Percentiles rank a stretch among this genome's conserved stretches.
Evolutionary conservation across 2,113 vertebrate genomes (phyloP).

Genomic region (Colistium nudipinnis): DNA sequence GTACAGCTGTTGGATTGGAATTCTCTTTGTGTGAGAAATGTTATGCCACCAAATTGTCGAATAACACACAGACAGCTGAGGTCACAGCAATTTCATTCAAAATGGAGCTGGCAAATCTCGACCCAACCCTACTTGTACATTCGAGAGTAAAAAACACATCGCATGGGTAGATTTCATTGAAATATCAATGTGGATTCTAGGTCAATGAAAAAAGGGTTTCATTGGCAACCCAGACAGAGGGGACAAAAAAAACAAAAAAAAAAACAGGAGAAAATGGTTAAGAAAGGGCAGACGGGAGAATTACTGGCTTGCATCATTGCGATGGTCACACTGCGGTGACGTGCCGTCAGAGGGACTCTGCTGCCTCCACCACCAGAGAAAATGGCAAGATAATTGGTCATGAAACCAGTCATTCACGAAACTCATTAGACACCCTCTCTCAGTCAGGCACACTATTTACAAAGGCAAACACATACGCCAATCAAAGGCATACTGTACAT

Average conservation of each 20-base stretch:
- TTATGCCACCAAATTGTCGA: not conserved
- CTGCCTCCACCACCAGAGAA: constrained; percentile 12
- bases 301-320: constrained; percentile 53
- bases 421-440: constrained; percentile 43
- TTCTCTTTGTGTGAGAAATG: not conserved
- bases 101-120: not conserved
- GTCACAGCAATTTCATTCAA: not conserved
- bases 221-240: constrained; percentile 3
- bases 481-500: constrained; percentile 72
- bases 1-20: not conserved
- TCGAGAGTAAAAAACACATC: constrained; percentile 14
- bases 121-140: constrained; percentile 7
- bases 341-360: constrained; percentile 24
- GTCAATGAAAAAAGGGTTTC: constrained; percentile 4
- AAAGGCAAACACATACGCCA: constrained; percentile 71
- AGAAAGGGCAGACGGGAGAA: constrained; percentile 10
- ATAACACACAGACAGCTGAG: not conserved
- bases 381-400: constrained; percentile 61
- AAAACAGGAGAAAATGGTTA: not conserved
- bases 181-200: constrained; percentile 10
- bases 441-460: constrained; percentile 73
- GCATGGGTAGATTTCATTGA: constrained; percentile 6
- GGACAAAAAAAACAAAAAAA: constrained; percentile 6
- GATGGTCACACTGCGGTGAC: constrained; percentile 39
- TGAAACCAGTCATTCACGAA: constrained; percentile 57